phyloP scores from a whole-genome alignment of 2,113 vertebrate genomes.

The Oxygymnocypris stewartii region DNA sequence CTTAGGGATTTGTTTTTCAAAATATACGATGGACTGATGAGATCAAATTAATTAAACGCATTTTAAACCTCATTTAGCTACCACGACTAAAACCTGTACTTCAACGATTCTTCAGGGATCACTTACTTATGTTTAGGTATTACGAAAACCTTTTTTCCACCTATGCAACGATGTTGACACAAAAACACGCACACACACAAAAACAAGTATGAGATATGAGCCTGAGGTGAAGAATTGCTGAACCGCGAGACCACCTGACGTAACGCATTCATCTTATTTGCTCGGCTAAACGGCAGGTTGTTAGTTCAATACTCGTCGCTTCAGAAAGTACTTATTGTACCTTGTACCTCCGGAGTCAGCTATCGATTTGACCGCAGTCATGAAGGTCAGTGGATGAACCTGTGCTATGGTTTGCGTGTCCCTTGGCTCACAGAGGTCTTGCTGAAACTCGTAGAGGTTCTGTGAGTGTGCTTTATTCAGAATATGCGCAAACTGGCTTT shows the following conservation, averaged over 20 bases:
- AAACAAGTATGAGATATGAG: conserved; percentile 30
- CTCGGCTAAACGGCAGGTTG: background rate
- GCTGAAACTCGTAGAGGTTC: conserved; percentile 39
- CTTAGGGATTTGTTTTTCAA: conserved; percentile 3
- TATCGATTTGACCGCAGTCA: background rate
- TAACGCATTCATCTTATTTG: background rate
- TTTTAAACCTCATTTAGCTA: conserved; percentile 9
- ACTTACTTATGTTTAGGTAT: background rate
- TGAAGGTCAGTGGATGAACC: conserved; percentile 12
- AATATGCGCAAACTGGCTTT: conserved; percentile 45
- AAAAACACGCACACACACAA: background rate
- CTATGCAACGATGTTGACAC: conserved; percentile 13
- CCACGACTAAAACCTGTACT: conserved; percentile 6
- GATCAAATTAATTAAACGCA: background rate
- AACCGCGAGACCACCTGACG: conserved; percentile 23
- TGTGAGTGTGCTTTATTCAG: conserved; percentile 44
- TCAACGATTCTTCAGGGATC: background rate
- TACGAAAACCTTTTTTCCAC: background rate
- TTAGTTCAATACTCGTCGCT: background rate
- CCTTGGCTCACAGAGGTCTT: conserved; percentile 23
- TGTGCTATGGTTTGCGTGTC: background rate
- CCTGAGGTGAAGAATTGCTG: conserved; percentile 43
- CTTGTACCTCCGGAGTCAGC: conserved; percentile 6
- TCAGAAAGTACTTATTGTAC: background rate
- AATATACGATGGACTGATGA: background rate